A percentile compares a stretch with the other conserved stretches of the same genome.
Conservation (phyloP, 2,113 vertebrate species). For the Macheiramphus alcinus region DNA sequence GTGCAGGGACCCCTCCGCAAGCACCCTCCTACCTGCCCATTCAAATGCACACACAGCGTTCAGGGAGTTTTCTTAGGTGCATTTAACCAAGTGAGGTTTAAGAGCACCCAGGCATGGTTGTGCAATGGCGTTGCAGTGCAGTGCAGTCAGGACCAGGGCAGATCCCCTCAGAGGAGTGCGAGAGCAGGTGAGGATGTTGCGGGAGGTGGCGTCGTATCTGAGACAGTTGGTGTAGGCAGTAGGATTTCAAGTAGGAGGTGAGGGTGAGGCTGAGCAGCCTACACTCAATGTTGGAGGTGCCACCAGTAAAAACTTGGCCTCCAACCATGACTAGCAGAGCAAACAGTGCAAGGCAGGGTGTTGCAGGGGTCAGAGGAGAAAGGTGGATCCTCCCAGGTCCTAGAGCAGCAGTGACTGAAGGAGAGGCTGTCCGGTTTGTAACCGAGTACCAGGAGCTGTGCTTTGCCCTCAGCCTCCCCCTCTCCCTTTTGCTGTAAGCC, state of each 20-base stretch:
- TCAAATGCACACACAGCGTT: fast-evolving
- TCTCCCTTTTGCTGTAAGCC: neutral
- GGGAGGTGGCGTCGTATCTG: neutral
- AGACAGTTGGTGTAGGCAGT: neutral
- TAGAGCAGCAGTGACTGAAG: neutral
- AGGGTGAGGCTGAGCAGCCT: neutral
- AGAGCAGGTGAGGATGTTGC: neutral
- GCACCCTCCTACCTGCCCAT: neutral
- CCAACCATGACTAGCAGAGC: neutral
- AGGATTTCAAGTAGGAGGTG: neutral
- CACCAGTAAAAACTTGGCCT: neutral
- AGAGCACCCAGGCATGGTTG: neutral
- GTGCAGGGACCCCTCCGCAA: neutral
- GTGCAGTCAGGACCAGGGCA: fast-evolving
- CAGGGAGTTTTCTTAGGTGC: neutral
- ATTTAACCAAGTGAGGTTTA: neutral
- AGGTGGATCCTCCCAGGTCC: neutral
- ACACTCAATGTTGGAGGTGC: neutral
- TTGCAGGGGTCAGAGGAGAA: neutral
- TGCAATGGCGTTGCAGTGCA: fast-evolving
- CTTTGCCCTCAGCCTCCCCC: neutral
- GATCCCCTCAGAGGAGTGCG: neutral
- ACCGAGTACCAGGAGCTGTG: neutral
- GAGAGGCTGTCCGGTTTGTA: neutral
- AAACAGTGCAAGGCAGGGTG: neutral